Conservation (phyloP, 2,888 invertebrate species). For the Macrophya annulata region DNA sequence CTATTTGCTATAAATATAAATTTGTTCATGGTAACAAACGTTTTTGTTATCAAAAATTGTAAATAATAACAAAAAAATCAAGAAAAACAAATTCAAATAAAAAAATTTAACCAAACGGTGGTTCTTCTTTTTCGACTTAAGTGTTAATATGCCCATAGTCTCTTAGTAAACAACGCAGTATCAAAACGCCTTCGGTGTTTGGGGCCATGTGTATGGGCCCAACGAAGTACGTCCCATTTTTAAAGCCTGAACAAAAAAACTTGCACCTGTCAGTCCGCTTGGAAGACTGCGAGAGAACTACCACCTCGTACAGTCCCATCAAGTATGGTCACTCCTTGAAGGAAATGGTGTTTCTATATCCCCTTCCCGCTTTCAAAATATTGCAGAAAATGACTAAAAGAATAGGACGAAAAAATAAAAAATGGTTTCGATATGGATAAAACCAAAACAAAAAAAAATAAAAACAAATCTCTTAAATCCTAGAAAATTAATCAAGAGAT, state of each 20-base stretch:
- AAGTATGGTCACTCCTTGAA: not conserved
- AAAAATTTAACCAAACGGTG: not conserved
- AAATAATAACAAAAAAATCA: too few species aligned
- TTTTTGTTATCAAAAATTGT: not conserved
- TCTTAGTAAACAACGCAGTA: constrained; percentile 23
- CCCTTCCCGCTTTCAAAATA: not conserved
- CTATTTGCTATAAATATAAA: too few species aligned
- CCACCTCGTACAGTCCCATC: constrained; percentile 46
- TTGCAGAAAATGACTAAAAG: not conserved
- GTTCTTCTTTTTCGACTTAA: not conserved
- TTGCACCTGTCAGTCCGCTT: constrained; percentile 47
- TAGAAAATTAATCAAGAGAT: not conserved
- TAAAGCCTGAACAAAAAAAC: constrained; percentile 32
- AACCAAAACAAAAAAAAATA: not conserved
- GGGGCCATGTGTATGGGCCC: constrained; percentile 36
- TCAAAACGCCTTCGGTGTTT: constrained; percentile 30
- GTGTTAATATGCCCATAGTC: not conserved
- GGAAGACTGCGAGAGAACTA: constrained; percentile 44
- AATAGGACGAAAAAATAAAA: not conserved
- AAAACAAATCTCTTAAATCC: not conserved
- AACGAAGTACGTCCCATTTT: constrained; percentile 39
- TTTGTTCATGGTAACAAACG: not conserved
- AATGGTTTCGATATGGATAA: not conserved
- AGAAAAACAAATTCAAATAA: too few species aligned
- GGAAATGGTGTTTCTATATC: not conserved